Percentiles rank a stretch among this genome's conserved stretches.
These are phyloP conservation scores for Glaucopsyche alexis DNA, from an alignment of 2,888 invertebrate species.

Conservation along the genomic window DNA sequence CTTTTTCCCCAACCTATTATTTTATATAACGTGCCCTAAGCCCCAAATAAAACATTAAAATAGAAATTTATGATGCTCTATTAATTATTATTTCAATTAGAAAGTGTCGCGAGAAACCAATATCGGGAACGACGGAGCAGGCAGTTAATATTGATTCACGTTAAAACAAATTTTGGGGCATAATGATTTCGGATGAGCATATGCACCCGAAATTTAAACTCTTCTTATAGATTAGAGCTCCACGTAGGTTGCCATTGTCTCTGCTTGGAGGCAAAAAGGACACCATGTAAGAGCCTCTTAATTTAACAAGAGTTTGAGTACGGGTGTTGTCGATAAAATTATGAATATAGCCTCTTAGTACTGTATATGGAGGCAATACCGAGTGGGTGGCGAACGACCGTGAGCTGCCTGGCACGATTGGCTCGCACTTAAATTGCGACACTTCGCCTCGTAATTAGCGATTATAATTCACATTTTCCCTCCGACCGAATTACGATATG, in stretches of 20 bases:
- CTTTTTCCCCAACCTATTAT: too few relatives aligned
- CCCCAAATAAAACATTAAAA: neutral
- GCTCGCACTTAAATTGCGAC: constrained; percentile 61
- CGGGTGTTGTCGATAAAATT: constrained; percentile 40
- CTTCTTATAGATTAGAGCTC: too few relatives aligned
- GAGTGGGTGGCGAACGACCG: constrained; percentile 76
- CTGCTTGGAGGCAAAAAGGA: too few relatives aligned
- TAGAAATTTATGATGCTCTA: neutral
- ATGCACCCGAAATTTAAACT: too few relatives aligned
- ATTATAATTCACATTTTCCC: constrained; percentile 42
- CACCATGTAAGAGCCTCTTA: neutral
- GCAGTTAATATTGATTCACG: too few relatives aligned
- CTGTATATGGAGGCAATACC: constrained; percentile 75
- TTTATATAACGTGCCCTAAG: neutral
- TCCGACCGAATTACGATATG: constrained; percentile 10
- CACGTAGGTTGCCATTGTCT: too few relatives aligned
- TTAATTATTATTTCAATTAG: constrained; percentile 3
- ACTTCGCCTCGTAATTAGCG: constrained; percentile 60
- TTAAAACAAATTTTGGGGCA: too few relatives aligned
- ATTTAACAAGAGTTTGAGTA: neutral
- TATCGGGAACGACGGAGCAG: too few relatives aligned
- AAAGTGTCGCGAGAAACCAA: neutral
- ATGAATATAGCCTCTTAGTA: constrained; percentile 64
- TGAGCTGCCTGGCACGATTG: constrained; percentile 70
- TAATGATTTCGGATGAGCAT: too few relatives aligned